Percentiles rank a stretch among this genome's conserved stretches.
Evolutionary conservation across 2,113 vertebrate species (phyloP).

Genomic region (Recurvirostra avosetta): DNA sequence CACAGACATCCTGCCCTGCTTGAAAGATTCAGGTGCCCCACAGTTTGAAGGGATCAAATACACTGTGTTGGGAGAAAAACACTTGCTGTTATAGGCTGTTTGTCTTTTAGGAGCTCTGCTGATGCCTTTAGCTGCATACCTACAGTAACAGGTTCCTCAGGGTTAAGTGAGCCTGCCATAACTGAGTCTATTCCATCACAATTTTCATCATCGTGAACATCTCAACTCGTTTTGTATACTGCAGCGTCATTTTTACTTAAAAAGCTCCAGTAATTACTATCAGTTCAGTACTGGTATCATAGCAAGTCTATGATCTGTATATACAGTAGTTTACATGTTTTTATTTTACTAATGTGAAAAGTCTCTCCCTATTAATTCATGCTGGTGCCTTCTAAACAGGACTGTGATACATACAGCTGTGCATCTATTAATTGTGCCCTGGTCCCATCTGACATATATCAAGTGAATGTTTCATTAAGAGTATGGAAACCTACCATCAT

Average conservation of each 20-base stretch:
- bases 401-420: constrained; percentile 74
- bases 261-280: neutral
- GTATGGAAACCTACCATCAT: constrained; percentile 94
- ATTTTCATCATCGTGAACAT: neutral
- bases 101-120: neutral
- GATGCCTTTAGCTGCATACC: neutral
- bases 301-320: neutral
- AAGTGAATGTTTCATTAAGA: constrained; percentile 86
- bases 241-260: neutral
- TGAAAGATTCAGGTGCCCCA: neutral
- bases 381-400: constrained; percentile 70
- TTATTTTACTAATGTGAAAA: neutral
- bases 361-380: neutral
- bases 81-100: neutral
- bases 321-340: neutral
- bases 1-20: neutral
- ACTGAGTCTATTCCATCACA: neutral
- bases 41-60: neutral
- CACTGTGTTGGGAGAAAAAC: neutral
- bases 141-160: neutral
- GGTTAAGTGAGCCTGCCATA: neutral
- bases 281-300: neutral
- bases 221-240: neutral
- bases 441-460: constrained; percentile 68
- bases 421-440: constrained; percentile 78